Evolutionary conservation across 1,140 invertebrate genomes (phyloP), one percentile per base, ranked within the genome.

Genomic region (Rhopalosiphum maidis): DNA sequence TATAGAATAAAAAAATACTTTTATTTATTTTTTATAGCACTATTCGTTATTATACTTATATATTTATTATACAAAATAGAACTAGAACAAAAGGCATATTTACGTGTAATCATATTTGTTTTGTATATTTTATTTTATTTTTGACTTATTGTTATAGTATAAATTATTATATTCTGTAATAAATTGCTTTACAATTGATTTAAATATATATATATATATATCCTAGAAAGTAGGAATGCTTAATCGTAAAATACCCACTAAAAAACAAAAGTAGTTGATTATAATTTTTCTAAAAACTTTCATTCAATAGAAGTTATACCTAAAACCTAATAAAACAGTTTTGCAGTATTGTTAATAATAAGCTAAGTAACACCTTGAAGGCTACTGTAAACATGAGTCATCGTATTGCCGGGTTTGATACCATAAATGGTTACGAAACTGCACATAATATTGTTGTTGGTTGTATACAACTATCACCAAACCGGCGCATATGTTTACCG

Each of bases 381-480:
- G 91, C 91, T 93, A 93, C 82, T 54, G 35, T 51, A 54, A 83
- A 83, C 43, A 46, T 93, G 91, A 93, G 82, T 93, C 91, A 93
- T 85, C 82, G 48, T 43, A 25, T 85, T 86, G 9, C 48, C 91
- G 46, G 77, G 82, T 93, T 93, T 93, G 77, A 93, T 54, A 85
- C 91, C 91, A 85, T 93, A 85, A 85, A 93, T 86, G 91, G 91
- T 93, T 85, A 93, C 91, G 48, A 93, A 93, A 37, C 35, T 86
- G 48, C 91, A 86, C 82, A 93, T 43, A 55, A 85, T 86, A 93
- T 92, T 91, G 43, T 93, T 93, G 48, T 85, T 55, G 48, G 37
- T 86, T 86, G 77, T n/a, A 55, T 48, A 93, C 91, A 93, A 93
- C 91, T 93, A 93, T 93, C 91, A 93, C 91, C n/a, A 25, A 25